Base-by-base conservation (phyloP, 92 coral and sea anemone genomes). In the Nematostella vectensis region DNA sequence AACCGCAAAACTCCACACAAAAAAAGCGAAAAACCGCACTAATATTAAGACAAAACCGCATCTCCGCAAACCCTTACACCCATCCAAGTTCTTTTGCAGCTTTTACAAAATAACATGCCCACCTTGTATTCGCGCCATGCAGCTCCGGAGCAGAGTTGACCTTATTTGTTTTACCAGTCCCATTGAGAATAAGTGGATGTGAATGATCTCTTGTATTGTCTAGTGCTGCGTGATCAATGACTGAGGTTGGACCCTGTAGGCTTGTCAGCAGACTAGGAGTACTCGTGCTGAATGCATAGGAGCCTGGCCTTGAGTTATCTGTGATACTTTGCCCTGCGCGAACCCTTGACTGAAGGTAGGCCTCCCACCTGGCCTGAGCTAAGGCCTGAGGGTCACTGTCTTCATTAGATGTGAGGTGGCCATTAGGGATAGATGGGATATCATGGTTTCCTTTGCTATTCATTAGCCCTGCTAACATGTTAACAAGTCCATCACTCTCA, bases 311-410 rank as follows among this genome's bases (percentile, higher is more conserved):
- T 16, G 83, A 56, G 25, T 62, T 62, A 11, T 48, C 31, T 22
- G 66, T 78, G 37, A 70, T 68, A 57, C 63, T 81, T 36, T 82
- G 75, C 47, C 81, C 72, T 0, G 94, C 83, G 4, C 87, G 89
- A 26, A 84, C 80, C 31, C 96, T 72, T 40, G 83, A 85, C 44
- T 83, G 87, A 20, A 89, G 76, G 59, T 89, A 89, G 26, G 96
- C 91, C 47, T 81, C 93, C 96, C 96, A 89, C 25, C 89, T 86
- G 16, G 89, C 81, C 65, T 89, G 86, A 11, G 89, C 83, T 56
- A 62, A 77, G 43, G 71, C 74, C 16, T 78, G 78, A 0, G 83
- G 47, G 51, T 67, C 80, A 19, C 59, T 47, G 18, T 33, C 55
- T 9, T 83, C 87, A 60, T 85, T 85, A 40, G 75, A 51, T 37